Evolutionary conservation across 2,113 vertebrate genomes (phyloP), one percentile per base, ranked within the genome.

Genomic region (Arvicanthis niloticus): DNA sequence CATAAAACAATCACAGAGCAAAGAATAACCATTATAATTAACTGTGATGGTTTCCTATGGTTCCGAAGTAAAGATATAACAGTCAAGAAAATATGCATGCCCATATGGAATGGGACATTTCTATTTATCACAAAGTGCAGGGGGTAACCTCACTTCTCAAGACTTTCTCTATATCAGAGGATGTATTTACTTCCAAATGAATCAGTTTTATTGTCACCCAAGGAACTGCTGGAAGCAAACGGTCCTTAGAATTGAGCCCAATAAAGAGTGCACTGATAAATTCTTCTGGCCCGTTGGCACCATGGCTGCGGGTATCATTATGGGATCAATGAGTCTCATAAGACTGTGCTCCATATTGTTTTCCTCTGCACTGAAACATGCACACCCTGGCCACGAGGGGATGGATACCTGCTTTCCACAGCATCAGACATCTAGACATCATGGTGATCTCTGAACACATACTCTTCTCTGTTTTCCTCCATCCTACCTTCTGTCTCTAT

Each of bases 1-100:
- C 97, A 97, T 98, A 96, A 97, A 98, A 77, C 94, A 97, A 97
- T 97, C 96, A 93, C 29, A 67, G 84, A 73, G 72, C 90, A 91
- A 85, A 96, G 65, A 86, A 31, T 62, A 68, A 42, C 24, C 1
- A 45, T 95, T 84, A 92, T 77, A 97, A 97, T 96, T 92, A 96
- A 95, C 94, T 73, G 88, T 85, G n/a, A 11, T 81, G 81, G 76
- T 80, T 77, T 93, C 40, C 19, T 81, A 7, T 60, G 65, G 16
- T 77, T 95, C 89, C 40, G 22, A 67, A 81, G 51, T 37, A 1
- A 73, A 37, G 62, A 68, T n/a, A 13, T 91, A 95, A 93, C 29
- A 29, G 26, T 86, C 34, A 67, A 91, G 53, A 80, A 97, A 90
- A 68, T 81, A 68, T 42, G 7, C 29, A 19, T 45, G 58, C 22